phyloP scores from a whole-genome alignment of 2,888 invertebrate genomes.

The Dinocampus coccinellae region DNA sequence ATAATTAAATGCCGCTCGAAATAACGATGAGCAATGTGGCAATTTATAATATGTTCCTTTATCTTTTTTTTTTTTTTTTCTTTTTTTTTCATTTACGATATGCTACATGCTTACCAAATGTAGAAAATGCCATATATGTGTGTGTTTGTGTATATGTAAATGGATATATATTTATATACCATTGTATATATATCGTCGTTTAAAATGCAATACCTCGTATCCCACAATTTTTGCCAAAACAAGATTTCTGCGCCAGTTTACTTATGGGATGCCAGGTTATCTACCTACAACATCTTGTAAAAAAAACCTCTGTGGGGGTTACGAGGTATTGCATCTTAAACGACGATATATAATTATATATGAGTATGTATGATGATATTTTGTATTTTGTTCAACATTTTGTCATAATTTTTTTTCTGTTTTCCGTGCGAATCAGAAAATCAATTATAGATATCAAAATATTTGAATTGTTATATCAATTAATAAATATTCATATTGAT shows the following conservation, averaged over 20 bases:
- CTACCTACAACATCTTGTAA: too few relatives aligned
- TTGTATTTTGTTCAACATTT: conserved; percentile 28
- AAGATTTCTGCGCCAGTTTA: too few relatives aligned
- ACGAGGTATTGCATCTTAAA: too few relatives aligned
- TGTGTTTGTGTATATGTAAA: conserved; percentile 47
- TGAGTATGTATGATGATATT: conserved; percentile 52
- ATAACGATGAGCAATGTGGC: conserved; percentile 45
- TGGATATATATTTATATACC: conserved; percentile 39
- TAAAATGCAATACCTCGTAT: too few relatives aligned
- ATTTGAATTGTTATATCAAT: background rate
- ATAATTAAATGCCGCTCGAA: conserved; percentile 56
- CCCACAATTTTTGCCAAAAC: too few relatives aligned
- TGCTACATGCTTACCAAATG: conserved; percentile 64
- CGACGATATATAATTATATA: too few relatives aligned
- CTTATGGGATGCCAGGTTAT: too few relatives aligned
- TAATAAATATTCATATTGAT: background rate
- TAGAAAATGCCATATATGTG: conserved; percentile 62
- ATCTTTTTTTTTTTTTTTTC: background rate
- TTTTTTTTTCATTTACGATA: conserved; percentile 52
- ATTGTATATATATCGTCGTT: conserved; percentile 45
- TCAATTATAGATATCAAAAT: background rate
- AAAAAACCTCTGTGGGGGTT: too few relatives aligned
- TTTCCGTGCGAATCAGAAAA: conserved; percentile 15
- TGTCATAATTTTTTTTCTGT: conserved; percentile 23
- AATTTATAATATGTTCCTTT: conserved; percentile 19